Evolutionary conservation across 2,797 vertebrate species (phyloP).

Genomic region (Synaphobranchus kaupii): DNA sequence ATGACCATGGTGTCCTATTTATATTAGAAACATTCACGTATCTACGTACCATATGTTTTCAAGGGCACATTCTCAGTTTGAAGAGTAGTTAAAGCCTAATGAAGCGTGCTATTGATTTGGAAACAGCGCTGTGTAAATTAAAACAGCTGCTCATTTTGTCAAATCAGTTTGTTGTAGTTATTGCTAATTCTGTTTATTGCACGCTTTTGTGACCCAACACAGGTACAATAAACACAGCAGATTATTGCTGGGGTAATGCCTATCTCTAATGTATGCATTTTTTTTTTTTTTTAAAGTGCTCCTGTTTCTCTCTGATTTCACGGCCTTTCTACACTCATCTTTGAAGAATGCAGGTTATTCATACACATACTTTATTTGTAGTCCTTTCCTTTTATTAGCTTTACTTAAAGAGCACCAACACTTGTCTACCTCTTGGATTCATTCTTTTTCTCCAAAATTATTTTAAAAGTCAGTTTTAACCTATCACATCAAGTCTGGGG

Average conservation of each 20-base stretch:
- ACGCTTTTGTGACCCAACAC: background rate
- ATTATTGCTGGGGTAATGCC: background rate
- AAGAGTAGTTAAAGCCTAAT: background rate
- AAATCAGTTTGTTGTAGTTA: background rate
- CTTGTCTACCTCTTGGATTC: too few relatives aligned
- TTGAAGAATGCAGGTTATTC: background rate
- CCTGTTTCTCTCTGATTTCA: background rate
- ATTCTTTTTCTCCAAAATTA: too few relatives aligned
- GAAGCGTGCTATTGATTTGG: slow-evolving; percentile 7
- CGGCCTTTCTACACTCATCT: background rate
- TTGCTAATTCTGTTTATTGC: background rate
- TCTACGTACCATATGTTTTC: background rate
- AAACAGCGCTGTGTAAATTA: slow-evolving; percentile 5
- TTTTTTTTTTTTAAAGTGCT: background rate
- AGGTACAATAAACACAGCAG: background rate
- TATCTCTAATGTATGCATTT: background rate
- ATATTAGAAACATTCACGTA: background rate
- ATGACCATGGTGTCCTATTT: background rate
- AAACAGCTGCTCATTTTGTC: background rate
- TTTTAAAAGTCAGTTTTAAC: background rate
- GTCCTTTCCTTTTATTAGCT: background rate
- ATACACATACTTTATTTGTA: background rate
- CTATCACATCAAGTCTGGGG: background rate
- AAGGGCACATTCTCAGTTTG: background rate
- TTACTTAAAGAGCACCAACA: background rate